These are phyloP conservation scores for Anagyrus pseudococci DNA, from an alignment of 2,888 invertebrate species.

Conservation along the genomic window DNA sequence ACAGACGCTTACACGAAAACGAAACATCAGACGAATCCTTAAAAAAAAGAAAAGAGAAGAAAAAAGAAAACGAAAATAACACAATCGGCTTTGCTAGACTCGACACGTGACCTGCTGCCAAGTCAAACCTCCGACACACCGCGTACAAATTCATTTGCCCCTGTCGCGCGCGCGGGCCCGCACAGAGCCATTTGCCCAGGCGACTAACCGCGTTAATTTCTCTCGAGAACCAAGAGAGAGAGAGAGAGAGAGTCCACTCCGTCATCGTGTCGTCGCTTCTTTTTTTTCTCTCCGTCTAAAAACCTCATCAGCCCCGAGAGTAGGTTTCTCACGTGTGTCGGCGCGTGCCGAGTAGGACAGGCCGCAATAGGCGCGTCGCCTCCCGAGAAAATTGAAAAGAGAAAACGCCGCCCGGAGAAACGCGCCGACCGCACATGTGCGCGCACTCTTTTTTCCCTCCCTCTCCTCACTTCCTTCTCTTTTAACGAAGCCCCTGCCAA, in stretches of 20 bases:
- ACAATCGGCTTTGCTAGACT: background rate
- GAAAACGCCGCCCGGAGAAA: slow-evolving; percentile 5
- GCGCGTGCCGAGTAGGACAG: background rate
- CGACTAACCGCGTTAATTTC: background rate
- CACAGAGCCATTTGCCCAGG: background rate
- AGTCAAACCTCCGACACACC: background rate
- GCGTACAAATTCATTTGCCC: background rate
- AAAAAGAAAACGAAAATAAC: background rate
- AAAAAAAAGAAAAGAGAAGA: background rate
- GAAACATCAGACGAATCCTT: no score
- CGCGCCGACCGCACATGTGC: background rate
- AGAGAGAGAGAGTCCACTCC: background rate
- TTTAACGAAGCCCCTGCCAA: background rate
- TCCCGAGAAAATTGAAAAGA: slow-evolving; percentile 15
- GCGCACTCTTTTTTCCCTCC: background rate
- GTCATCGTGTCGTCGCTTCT: background rate
- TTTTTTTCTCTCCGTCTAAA: background rate
- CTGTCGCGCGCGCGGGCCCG: background rate
- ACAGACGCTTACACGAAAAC: no score
- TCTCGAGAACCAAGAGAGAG: no score
- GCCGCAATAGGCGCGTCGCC: background rate
- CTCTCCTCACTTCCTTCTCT: no score
- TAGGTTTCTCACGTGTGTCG: slow-evolving; percentile 4
- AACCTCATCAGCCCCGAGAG: background rate
- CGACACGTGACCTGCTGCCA: background rate